phyloP scores from a whole-genome alignment of 2,888 invertebrate genomes.

The Drosophila neoperkinsi region DNA sequence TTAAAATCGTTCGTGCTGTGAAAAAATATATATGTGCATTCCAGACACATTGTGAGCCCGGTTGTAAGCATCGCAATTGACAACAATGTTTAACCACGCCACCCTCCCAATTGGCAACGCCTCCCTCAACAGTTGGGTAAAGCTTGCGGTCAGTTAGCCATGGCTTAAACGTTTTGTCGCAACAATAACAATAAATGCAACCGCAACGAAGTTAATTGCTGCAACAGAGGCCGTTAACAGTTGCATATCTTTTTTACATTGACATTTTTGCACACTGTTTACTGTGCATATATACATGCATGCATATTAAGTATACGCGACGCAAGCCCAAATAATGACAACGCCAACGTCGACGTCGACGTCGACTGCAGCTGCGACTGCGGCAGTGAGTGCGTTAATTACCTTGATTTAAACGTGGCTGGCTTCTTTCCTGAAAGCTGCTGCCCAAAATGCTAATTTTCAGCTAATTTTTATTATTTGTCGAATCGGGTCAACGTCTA shows the following conservation, averaged over 20 bases:
- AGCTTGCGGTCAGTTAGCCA: slow-evolving; percentile 45
- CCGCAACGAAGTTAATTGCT: neutral
- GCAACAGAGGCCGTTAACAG: slow-evolving; percentile 28
- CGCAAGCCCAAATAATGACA: slow-evolving; percentile 30
- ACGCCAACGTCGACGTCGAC: neutral
- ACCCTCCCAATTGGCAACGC: slow-evolving; percentile 6
- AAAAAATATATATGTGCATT: slow-evolving; percentile 8
- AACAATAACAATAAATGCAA: slow-evolving; percentile 26
- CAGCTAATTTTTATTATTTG: slow-evolving; percentile 44
- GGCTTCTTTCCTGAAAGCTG: slow-evolving; percentile 25
- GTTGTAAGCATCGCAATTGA: slow-evolving; percentile 51
- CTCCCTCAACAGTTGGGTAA: slow-evolving; percentile 17
- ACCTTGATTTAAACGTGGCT: slow-evolving; percentile 29
- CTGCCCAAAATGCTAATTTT: slow-evolving; percentile 57
- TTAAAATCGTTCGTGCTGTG: slow-evolving; percentile 29
- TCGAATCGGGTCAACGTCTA: slow-evolving; percentile 25
- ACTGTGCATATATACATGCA: slow-evolving; percentile 39
- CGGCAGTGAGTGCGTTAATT: slow-evolving; percentile 31
- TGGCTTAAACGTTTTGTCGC: slow-evolving; percentile 34
- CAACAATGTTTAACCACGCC: slow-evolving; percentile 39
- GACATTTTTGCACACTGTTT: slow-evolving; percentile 3
- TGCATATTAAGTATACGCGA: slow-evolving; percentile 56
- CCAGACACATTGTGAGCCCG: slow-evolving; percentile 26
- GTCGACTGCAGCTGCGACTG: neutral
- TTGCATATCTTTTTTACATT: slow-evolving; percentile 33